Base-by-base conservation (phyloP, 2,113 vertebrate genomes). In the Ictalurus furcatus region DNA sequence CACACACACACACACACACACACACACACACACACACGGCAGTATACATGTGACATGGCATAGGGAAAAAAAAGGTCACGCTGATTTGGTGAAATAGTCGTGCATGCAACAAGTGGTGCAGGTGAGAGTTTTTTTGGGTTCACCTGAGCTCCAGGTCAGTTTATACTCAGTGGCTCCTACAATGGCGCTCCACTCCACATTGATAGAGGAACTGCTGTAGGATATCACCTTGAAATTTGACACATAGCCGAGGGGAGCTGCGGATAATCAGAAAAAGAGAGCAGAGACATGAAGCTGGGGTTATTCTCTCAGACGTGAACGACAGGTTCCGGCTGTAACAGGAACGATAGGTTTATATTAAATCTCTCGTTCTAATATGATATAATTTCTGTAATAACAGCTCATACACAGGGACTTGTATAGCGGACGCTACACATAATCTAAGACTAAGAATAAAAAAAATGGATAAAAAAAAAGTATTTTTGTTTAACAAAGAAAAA, bases 131-230 rank as follows among this genome's bases (percentile, higher is more conserved):
- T 21, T 40, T 61, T 30, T 0, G n/a, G 52, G 44, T 87, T 88
- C 91, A 89, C 89, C 34, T 1, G 94, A 91, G 25, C 91, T 96
- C 97, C 97, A 98, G 71, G 95, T 94, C 44, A 98, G 92, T 91
- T 96, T 97, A 93, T 97, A 98, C 84, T 96, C 97, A 0, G 97
- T 97, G 67, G 97, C 97, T n/a, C 96, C 96, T 1, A 96, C 95
- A 0, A 96, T 95, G 34, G 96, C 90, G 63, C 95, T 97, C 97
- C 97, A 98, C 2, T 93, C 94, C 58, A 97, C 86, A 69, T 94
- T 94, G 37, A 98, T 94, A 78, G 96, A 96, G 25, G 94, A 93
- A 85, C 95, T 96, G 76, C 94, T 96, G 92, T 94, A 96, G 76
- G 96, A 96, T 0, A 92, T 92, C 86, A 97, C 97, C 92, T 94